A percentile compares a stretch with the other conserved stretches of the same genome.
These are phyloP conservation scores for Clanis bilineata DNA, from an alignment of 2,888 invertebrate species.

Conservation along the genomic window DNA sequence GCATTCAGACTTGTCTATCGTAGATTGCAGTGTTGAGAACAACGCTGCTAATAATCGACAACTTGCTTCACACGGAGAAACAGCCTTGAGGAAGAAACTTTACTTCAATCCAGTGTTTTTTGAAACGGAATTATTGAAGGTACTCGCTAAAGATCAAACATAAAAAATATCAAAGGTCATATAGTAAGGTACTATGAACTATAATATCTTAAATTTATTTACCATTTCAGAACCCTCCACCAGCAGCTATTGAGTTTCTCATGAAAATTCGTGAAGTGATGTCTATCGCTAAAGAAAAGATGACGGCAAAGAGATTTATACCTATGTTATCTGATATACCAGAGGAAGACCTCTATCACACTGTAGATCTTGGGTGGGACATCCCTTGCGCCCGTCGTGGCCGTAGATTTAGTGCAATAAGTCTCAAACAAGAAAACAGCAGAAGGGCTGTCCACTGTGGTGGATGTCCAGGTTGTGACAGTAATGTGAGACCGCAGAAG, in stretches of 20 bases:
- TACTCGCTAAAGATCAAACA: slow-evolving; percentile 53
- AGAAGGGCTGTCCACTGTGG: slow-evolving; percentile 81
- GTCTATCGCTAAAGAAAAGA: slow-evolving; percentile 93
- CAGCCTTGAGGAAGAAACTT: slow-evolving; percentile 86
- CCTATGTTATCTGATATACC: slow-evolving; percentile 90
- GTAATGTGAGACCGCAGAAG: slow-evolving; percentile 51
- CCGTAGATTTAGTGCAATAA: slow-evolving; percentile 80
- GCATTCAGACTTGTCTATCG: slow-evolving; percentile 73
- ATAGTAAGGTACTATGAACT: neutral
- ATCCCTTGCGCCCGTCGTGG: slow-evolving; percentile 77
- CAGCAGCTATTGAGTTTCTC: slow-evolving; percentile 94
- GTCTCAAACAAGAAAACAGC: slow-evolving; percentile 84
- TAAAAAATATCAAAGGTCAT: neutral
- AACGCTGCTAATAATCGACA: slow-evolving; percentile 42
- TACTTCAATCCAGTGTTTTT: slow-evolving; percentile 96
- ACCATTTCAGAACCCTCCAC: slow-evolving; percentile 89
- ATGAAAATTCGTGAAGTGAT: slow-evolving; percentile 95
- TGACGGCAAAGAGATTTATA: slow-evolving; percentile 89
- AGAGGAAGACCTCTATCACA: slow-evolving; percentile 85
- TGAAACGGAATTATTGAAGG: slow-evolving; percentile 91
- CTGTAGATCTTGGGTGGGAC: slow-evolving; percentile 76
- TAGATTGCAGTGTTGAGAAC: slow-evolving; percentile 65
- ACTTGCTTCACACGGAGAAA: slow-evolving; percentile 62
- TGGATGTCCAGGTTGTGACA: slow-evolving; percentile 87
- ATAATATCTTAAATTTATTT: neutral